phyloP scores from a whole-genome alignment of 2,888 invertebrate species.

The Melipona beecheii region DNA sequence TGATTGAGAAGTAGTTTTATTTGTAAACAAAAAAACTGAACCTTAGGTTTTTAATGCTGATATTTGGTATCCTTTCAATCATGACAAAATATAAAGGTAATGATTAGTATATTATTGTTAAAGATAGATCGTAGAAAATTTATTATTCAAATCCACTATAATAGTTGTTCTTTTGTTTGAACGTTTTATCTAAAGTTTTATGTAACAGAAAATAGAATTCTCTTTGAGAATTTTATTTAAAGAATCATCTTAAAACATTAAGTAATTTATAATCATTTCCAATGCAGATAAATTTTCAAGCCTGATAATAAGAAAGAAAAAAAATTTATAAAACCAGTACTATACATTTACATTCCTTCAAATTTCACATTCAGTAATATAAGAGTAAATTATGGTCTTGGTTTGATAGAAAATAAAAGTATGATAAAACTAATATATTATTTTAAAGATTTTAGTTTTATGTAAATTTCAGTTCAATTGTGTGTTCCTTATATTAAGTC shows the following conservation, averaged over 20 bases:
- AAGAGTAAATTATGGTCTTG: not conserved
- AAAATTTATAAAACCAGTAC: not conserved
- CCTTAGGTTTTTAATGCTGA: not conserved
- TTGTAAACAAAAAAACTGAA: not conserved
- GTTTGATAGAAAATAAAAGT: not conserved
- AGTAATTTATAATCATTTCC: not conserved
- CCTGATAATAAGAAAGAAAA: not conserved
- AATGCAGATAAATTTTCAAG: not conserved
- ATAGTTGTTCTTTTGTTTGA: not conserved
- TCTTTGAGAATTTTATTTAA: not conserved
- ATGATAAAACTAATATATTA: not conserved
- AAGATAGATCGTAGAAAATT: no score
- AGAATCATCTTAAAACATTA: not conserved
- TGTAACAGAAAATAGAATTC: not conserved
- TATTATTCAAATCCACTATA: not conserved
- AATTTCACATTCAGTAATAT: not conserved
- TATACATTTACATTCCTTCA: not conserved
- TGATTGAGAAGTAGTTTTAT: not conserved
- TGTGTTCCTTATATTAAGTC: not conserved
- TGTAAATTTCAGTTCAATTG: not conserved
- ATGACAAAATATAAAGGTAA: conserved; percentile 5
- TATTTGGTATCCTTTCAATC: not conserved
- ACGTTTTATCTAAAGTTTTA: not conserved
- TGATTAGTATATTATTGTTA: not conserved
- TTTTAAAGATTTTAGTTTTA: not conserved